Percentiles rank a stretch among this genome's conserved stretches.
These are phyloP conservation scores for Agrochola circellaris DNA, from an alignment of 2,888 invertebrate species.

Conservation along the genomic window DNA sequence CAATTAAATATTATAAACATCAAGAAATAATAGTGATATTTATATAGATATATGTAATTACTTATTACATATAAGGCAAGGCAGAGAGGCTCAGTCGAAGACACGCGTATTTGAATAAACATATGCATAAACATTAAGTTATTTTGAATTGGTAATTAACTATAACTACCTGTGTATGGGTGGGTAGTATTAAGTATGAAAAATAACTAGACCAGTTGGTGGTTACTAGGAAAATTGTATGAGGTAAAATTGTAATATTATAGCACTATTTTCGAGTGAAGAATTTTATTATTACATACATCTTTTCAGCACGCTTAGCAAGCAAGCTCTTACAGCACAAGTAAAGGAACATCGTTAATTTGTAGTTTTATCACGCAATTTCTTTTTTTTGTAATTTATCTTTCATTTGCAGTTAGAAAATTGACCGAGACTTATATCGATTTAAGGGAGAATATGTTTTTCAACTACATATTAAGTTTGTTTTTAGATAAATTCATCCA, in stretches of 20 bases:
- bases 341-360: too few relatives aligned
- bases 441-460: too few relatives aligned
- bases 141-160: conserved; percentile 40
- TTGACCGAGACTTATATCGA: too few relatives aligned
- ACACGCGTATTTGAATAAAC: conserved; percentile 44
- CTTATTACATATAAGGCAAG: conserved; percentile 46
- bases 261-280: neutral
- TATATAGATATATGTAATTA: conserved; percentile 27
- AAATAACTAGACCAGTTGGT: conserved; percentile 16
- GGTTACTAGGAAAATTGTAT: neutral
- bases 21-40: conserved; percentile 23
- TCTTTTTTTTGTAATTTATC: too few relatives aligned
- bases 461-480: too few relatives aligned
- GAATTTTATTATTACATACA: too few relatives aligned
- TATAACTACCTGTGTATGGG: neutral
- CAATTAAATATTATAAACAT: conserved; percentile 11
- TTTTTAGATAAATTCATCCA: too few relatives aligned
- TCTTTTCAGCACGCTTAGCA: too few relatives aligned
- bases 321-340: too few relatives aligned
- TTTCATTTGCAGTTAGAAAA: too few relatives aligned
- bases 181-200: conserved; percentile 2
- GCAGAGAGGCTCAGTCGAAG: conserved; percentile 21
- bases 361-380: too few relatives aligned
- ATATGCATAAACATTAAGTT: conserved; percentile 32
- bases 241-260: neutral